A percentile compares a stretch with the other conserved stretches of the same genome.
phyloP scores from a whole-genome alignment of 1,140 invertebrate species.

The Brachionus rotundiformis region DNA sequence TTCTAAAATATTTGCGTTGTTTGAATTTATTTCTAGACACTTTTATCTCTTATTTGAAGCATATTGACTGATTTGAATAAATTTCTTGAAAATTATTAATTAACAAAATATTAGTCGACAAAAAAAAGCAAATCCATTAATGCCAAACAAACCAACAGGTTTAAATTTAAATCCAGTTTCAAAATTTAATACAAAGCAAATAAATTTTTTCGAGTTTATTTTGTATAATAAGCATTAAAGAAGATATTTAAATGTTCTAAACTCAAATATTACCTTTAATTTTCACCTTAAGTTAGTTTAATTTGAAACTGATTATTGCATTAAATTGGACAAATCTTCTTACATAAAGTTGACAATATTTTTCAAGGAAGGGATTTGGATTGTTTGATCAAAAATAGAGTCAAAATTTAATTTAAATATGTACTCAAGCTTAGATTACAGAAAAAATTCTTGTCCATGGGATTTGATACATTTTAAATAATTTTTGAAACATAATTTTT shows the following conservation, averaged over 20 bases:
- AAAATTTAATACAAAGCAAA: constrained; percentile 15
- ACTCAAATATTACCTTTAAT: constrained; percentile 41
- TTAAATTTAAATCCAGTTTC: background rate
- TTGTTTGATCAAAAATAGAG: background rate
- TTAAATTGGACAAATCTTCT: background rate
- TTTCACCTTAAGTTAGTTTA: background rate
- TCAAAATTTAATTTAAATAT: constrained; percentile 11
- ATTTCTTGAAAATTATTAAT: background rate
- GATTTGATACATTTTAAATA: background rate
- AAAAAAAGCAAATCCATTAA: background rate
- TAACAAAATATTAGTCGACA: background rate
- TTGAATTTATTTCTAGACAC: background rate
- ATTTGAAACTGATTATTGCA: constrained; percentile 25
- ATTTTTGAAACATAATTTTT: background rate
- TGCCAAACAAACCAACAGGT: background rate
- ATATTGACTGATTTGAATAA: background rate
- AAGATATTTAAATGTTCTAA: constrained; percentile 26
- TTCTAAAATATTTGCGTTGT: background rate
- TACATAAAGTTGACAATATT: background rate
- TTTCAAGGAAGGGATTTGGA: constrained; percentile 4
- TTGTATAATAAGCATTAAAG: constrained; percentile 28
- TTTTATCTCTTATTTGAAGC: background rate
- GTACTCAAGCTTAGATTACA: background rate
- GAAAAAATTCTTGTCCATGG: background rate
- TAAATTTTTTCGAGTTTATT: constrained; percentile 25